These are phyloP conservation scores for Erythrocercus mccallii DNA, from an alignment of 2,113 vertebrate genomes.

Conservation along the genomic window DNA sequence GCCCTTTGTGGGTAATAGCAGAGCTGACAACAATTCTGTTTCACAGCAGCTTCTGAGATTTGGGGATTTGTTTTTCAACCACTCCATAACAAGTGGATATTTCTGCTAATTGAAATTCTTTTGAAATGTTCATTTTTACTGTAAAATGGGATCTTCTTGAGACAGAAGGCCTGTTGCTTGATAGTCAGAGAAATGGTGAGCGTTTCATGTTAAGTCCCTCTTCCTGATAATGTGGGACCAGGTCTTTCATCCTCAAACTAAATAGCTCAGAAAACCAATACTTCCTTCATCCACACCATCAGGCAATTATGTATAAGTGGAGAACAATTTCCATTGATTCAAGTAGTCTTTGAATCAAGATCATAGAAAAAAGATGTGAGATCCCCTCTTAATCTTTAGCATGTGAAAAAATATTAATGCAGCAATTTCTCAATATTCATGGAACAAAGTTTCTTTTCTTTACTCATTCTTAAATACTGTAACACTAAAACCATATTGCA, in stretches of 20 bases:
- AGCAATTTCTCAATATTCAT: neutral
- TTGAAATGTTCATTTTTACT: constrained; percentile 10
- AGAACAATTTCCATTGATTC: neutral
- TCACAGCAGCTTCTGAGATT: constrained; percentile 2
- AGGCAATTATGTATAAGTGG: neutral
- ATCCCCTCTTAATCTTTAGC: neutral
- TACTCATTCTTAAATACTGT: neutral
- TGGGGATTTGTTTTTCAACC: constrained; percentile 43
- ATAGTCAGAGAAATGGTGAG: neutral
- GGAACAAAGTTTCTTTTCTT: neutral
- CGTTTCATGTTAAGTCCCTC: neutral
- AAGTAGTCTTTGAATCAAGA: neutral
- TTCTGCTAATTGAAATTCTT: constrained; percentile 44
- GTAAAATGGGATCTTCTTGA: neutral
- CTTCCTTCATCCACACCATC: neutral
- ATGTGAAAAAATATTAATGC: neutral
- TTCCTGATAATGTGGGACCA: neutral
- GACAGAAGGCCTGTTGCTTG: neutral
- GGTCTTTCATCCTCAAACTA: neutral
- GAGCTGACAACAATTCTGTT: constrained; percentile 9
- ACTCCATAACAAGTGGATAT: neutral
- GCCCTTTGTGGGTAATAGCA: constrained; percentile 21
- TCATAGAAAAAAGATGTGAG: neutral
- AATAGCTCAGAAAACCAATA: neutral
- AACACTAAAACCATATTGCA: neutral